Percentiles rank a stretch among this genome's conserved stretches.
These are phyloP conservation scores for Dryobotodes eremita DNA, from an alignment of 2,888 invertebrate genomes.

Conservation along the genomic window DNA sequence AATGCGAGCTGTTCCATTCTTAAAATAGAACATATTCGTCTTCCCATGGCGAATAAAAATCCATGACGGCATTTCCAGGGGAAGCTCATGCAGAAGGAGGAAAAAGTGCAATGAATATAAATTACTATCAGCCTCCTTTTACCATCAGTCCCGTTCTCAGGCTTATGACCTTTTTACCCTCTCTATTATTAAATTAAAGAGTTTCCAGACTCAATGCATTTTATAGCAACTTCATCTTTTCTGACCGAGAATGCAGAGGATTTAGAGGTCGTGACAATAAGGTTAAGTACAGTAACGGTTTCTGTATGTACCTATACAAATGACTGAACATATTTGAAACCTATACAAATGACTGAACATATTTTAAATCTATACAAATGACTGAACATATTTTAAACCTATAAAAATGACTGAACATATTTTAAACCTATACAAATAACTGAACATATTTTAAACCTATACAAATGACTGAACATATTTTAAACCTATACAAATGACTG, in stretches of 20 bases:
- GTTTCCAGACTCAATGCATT: background rate
- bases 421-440: too few species aligned
- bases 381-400: background rate
- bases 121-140: background rate
- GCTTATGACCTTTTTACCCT: background rate
- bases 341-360: too few species aligned
- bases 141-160: background rate
- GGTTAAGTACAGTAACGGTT: constrained; percentile 1
- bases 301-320: background rate
- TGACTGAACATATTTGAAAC: background rate
- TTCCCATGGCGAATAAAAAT: background rate
- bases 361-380: too few species aligned
- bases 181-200: background rate
- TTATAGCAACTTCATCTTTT: background rate
- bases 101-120: background rate
- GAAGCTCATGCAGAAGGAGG: background rate
- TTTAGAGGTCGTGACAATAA: background rate
- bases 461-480: background rate
- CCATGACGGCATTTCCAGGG: background rate
- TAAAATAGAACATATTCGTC: background rate
- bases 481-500: background rate
- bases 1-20: too few species aligned
- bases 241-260: background rate
- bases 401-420: too few species aligned
- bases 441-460: background rate